Conservation (phyloP, 2,888 invertebrate genomes). For the Sphecodes monilicornis region DNA sequence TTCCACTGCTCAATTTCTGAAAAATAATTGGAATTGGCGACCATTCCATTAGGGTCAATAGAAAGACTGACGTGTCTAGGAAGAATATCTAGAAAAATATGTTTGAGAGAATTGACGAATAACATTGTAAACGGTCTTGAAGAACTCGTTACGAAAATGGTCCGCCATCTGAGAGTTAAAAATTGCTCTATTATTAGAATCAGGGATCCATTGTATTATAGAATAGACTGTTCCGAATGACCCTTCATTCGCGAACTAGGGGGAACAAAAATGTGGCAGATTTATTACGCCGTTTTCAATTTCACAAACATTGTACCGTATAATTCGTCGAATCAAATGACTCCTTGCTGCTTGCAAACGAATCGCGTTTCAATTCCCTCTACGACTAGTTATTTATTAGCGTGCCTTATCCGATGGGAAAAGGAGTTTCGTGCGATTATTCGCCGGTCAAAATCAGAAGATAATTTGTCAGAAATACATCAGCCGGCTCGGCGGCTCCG, state of each 20-base stretch:
- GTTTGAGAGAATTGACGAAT: not conserved
- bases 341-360: not conserved
- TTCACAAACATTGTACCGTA: not conserved
- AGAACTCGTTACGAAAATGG: not conserved
- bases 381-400: constrained; percentile 27
- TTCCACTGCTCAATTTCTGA: no score
- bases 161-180: not conserved
- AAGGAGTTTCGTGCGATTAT: constrained; percentile 39
- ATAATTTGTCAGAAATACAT: constrained; percentile 51
- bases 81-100: no score
- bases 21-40: no score
- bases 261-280: not conserved
- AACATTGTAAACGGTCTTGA: not conserved
- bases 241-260: not conserved
- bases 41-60: no score
- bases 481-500: constrained; percentile 1
- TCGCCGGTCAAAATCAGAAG: constrained; percentile 51
- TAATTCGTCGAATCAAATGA: constrained; percentile 4
- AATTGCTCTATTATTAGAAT: not conserved
- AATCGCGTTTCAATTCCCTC: constrained; percentile 23
- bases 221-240: not conserved
- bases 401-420: not conserved
- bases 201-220: not conserved
- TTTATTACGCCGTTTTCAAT: not conserved
- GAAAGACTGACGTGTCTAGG: no score